Percentiles rank a stretch among this genome's conserved stretches.
phyloP scores from a whole-genome alignment of 2,113 vertebrate species.

The Sylvia atricapilla region DNA sequence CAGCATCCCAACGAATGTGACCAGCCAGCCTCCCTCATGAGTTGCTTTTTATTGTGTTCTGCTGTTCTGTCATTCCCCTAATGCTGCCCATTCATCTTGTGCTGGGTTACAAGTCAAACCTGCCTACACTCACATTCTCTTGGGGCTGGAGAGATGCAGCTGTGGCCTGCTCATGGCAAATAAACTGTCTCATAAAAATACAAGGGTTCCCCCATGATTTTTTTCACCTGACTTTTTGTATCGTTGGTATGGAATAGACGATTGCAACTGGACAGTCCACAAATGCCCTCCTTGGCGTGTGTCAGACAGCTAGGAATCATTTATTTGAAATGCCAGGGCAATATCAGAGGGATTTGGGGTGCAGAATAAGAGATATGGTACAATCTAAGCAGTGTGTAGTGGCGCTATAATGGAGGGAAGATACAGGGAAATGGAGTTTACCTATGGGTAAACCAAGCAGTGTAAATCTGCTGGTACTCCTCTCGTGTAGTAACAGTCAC shows the following conservation, averaged over 20 bases:
- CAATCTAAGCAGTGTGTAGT: background rate
- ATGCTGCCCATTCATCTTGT: conserved; percentile 17
- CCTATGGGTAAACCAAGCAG: background rate
- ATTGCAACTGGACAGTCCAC: background rate
- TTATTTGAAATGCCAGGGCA: background rate
- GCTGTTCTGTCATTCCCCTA: background rate
- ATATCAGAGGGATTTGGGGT: background rate
- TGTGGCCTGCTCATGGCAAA: background rate
- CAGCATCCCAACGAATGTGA: background rate
- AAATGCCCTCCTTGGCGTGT: background rate
- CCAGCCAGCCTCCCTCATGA: background rate
- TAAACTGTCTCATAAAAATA: background rate
- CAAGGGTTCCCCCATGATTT: background rate
- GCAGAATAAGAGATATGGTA: background rate
- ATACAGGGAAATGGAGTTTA: background rate
- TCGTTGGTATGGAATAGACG: background rate
- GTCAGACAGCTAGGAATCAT: background rate
- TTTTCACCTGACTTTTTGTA: background rate
- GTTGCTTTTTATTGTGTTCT: conserved; percentile 40
- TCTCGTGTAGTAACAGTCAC: background rate
- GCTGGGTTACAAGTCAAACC: conserved; percentile 7
- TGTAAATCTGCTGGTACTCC: background rate
- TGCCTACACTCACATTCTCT: background rate
- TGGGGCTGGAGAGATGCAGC: background rate
- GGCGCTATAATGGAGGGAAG: background rate